Evolutionary conservation across 2,113 vertebrate genomes (phyloP).

Genomic region (Tachysurus fulvidraco): DNA sequence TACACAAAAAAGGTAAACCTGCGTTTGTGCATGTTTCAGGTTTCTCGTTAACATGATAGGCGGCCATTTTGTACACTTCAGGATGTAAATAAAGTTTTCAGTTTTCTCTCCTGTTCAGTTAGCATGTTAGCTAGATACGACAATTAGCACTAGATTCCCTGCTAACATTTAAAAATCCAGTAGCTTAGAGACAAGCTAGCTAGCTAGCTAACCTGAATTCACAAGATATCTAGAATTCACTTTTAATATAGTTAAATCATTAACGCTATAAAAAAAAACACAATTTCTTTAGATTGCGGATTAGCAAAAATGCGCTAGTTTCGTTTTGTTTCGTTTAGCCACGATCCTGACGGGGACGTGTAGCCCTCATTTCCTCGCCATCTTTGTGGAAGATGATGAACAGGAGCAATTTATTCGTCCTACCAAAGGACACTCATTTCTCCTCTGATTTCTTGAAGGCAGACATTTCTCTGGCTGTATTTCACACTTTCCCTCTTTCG

Average conservation of each 20-base stretch:
- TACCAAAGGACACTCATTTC: background rate
- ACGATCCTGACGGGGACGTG: background rate
- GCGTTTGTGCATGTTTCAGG: background rate
- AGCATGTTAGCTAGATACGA: background rate
- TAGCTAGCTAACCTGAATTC: background rate
- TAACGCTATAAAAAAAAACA: background rate
- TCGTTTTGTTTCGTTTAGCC: background rate
- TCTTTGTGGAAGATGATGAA: background rate
- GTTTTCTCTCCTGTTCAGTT: background rate
- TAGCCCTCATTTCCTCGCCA: background rate
- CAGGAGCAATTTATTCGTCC: background rate
- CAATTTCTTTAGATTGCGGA: background rate
- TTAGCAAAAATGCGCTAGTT: background rate
- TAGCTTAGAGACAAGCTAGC: background rate
- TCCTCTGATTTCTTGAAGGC: background rate
- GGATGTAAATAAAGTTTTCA: background rate
- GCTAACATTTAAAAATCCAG: background rate
- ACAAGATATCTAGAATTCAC: background rate
- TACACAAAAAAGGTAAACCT: background rate
- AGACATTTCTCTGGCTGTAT: conserved; percentile 26
- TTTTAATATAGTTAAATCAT: background rate
- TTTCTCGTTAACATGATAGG: background rate
- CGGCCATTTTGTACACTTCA: background rate
- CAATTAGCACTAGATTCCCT: background rate
- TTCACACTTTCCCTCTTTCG: conserved; percentile 16